Evolutionary conservation across 1,140 invertebrate genomes (phyloP).

Genomic region (Chionoecetes opilio): DNA sequence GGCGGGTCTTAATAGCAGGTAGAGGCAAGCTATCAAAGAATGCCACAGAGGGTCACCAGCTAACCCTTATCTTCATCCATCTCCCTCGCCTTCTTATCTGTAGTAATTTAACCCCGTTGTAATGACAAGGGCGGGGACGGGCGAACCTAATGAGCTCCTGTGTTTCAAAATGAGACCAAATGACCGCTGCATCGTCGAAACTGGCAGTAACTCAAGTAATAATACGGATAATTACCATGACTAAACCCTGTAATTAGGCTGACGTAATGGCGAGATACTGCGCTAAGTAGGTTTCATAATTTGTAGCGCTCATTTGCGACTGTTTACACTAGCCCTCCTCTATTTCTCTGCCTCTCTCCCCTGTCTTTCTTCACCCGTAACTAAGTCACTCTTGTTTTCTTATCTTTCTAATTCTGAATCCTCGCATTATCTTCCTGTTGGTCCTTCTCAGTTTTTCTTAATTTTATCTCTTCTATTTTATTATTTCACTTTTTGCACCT

Average conservation of each 20-base stretch:
- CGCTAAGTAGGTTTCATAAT: neutral
- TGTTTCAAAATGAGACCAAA: neutral
- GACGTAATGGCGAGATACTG: slow-evolving; percentile 4
- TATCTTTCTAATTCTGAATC: too few species aligned
- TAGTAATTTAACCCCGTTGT: neutral
- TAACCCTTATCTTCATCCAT: too few species aligned
- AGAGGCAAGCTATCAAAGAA: neutral
- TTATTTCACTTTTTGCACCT: too few species aligned
- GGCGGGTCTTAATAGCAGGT: neutral
- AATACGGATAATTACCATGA: slow-evolving; percentile 16
- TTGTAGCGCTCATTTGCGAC: neutral
- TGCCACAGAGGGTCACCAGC: neutral
- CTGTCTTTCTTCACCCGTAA: too few species aligned
- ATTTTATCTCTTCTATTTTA: too few species aligned
- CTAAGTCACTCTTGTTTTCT: too few species aligned
- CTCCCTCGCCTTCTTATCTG: neutral
- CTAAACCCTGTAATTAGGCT: neutral
- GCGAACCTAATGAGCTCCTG: neutral
- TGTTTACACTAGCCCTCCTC: slow-evolving; percentile 4
- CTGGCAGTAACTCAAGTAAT: neutral
- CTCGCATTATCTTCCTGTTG: neutral
- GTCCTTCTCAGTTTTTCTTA: neutral
- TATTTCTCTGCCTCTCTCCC: neutral
- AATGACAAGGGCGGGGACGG: neutral
- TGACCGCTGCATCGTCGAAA: neutral